Evolutionary conservation across 2,113 vertebrate species (phyloP).

Genomic region (Hemicordylus capensis): DNA sequence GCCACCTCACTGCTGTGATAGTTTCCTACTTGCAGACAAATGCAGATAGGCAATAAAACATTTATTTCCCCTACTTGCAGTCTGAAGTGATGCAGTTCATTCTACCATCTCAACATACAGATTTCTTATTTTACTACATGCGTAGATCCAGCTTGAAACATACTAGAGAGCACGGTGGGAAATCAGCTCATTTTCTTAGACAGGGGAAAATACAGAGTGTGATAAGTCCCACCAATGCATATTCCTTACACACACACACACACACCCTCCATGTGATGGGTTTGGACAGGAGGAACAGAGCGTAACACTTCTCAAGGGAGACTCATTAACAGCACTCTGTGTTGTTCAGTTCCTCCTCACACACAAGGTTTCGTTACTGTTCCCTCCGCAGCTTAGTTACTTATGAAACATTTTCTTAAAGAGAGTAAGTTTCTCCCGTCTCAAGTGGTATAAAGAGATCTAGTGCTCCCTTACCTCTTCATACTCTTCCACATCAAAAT

Average conservation of each 20-base stretch:
- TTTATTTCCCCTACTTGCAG: not conserved
- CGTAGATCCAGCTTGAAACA: not conserved
- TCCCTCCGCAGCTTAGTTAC: not conserved
- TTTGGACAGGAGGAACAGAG: not conserved
- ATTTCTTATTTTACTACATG: not conserved
- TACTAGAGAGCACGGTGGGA: not conserved
- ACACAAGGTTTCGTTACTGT: too few species aligned
- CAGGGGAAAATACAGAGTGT: not conserved
- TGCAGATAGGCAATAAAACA: not conserved
- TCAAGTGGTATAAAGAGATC: not conserved
- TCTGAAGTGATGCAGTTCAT: not conserved
- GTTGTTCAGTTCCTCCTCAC: not conserved
- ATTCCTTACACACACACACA: not conserved
- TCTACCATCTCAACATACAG: not conserved
- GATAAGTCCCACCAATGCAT: not conserved
- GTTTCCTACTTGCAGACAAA: not conserved
- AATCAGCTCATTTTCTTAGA: not conserved
- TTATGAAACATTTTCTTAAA: not conserved
- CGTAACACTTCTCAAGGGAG: not conserved
- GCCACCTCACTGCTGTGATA: not conserved
- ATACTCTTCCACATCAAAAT: conserved; percentile 88
- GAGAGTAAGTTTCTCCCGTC: not conserved
- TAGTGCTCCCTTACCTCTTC: conserved; percentile 83
- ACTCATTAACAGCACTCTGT: not conserved
- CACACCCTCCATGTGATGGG: too few species aligned